These are phyloP conservation scores for Plagodis pulveraria DNA, from an alignment of 2,888 invertebrate species.

Conservation along the genomic window DNA sequence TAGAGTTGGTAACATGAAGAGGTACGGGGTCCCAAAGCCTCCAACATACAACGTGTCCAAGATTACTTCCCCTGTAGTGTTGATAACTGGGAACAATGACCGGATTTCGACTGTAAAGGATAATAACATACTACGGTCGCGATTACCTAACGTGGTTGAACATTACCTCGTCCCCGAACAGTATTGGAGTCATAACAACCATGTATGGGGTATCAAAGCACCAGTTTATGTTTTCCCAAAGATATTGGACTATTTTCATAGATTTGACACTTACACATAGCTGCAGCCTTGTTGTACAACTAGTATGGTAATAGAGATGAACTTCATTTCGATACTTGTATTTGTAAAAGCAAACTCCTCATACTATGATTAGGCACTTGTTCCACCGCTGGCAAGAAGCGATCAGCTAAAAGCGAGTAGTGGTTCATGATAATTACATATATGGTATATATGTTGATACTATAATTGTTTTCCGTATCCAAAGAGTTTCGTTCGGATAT, in stretches of 20 bases:
- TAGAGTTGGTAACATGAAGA: constrained; percentile 27
- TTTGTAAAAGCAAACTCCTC: no score
- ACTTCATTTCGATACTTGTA: no score
- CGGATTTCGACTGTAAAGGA: constrained; percentile 44
- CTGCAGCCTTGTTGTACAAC: neutral
- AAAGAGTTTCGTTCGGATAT: no score
- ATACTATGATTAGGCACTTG: no score
- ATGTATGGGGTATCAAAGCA: constrained; percentile 63
- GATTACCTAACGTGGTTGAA: constrained; percentile 66
- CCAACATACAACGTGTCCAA: constrained; percentile 41
- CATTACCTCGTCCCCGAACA: constrained; percentile 84
- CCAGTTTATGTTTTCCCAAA: constrained; percentile 57
- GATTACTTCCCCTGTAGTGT: constrained; percentile 40
- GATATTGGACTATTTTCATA: constrained; percentile 58
- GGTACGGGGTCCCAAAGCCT: constrained; percentile 38
- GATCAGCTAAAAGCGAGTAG: no score
- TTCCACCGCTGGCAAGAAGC: no score
- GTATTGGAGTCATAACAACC: constrained; percentile 74
- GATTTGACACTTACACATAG: constrained; percentile 35
- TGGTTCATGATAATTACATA: no score
- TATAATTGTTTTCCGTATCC: no score
- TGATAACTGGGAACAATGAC: constrained; percentile 45
- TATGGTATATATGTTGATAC: no score
- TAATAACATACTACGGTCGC: constrained; percentile 30
- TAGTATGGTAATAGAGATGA: no score